Percentiles rank a stretch among this genome's conserved stretches.
Conservation (phyloP, 2,797 vertebrate genomes). For the Cynopterus sphinx region DNA sequence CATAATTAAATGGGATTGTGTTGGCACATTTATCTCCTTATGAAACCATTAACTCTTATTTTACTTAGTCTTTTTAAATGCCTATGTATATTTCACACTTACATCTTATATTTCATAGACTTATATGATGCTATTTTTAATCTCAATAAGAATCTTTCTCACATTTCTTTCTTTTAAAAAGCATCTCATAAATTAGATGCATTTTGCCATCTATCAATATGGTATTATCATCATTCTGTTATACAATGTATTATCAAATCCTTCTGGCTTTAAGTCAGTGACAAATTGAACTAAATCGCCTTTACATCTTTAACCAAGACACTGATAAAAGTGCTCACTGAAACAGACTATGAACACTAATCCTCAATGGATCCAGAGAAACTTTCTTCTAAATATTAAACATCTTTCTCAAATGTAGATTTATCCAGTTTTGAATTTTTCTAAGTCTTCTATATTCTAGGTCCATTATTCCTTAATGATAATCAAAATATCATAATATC, state of each 20-base stretch:
- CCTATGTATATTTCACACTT: background rate
- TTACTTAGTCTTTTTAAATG: background rate
- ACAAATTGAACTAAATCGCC: background rate
- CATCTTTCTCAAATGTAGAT: background rate
- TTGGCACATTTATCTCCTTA: background rate
- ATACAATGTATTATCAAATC: background rate
- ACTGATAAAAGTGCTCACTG: background rate
- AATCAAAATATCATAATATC: background rate
- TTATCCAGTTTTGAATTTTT: background rate
- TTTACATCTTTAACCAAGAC: background rate
- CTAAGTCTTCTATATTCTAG: background rate
- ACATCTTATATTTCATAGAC: background rate
- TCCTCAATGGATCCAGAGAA: background rate
- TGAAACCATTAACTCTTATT: background rate
- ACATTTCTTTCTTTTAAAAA: background rate
- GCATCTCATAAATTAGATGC: background rate
- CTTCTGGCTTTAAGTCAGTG: background rate
- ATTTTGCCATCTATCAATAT: background rate
- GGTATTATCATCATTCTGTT: background rate
- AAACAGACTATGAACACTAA: background rate
- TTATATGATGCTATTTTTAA: background rate
- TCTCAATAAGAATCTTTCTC: background rate
- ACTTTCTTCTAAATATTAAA: background rate
- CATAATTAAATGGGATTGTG: background rate
- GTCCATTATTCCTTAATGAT: background rate